Percentiles rank a stretch among this genome's conserved stretches.
phyloP scores from a whole-genome alignment of 2,888 invertebrate species.

The Liodrosophila aerea region DNA sequence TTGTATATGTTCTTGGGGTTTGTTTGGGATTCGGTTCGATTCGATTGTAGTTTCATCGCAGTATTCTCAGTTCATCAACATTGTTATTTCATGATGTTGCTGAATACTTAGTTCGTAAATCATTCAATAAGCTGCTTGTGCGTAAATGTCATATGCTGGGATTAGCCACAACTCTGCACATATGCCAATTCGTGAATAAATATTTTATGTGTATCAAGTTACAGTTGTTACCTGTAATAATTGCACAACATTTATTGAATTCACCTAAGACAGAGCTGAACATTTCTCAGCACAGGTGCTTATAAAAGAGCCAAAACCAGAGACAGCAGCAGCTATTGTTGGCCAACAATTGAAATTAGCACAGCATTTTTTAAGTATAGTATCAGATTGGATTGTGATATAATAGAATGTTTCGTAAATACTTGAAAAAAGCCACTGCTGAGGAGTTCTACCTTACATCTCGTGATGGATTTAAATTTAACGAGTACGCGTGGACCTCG shows the following conservation, averaged over 20 bases:
- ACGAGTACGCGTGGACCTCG: not conserved
- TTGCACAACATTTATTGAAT: conserved; percentile 4
- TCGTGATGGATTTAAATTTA: not conserved
- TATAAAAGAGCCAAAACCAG: conserved; percentile 1
- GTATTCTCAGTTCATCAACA: not conserved
- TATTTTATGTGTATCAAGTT: conserved; percentile 8
- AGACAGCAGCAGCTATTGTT: not conserved
- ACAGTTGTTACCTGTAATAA: conserved; percentile 2
- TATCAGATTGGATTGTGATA: no score
- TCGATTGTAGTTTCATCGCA: not conserved
- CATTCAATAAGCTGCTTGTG: conserved; percentile 14
- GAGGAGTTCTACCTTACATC: not conserved
- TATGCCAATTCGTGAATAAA: conserved; percentile 7
- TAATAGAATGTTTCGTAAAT: not conserved
- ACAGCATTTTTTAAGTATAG: no score
- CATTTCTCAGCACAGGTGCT: not conserved
- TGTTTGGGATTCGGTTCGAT: conserved; percentile 1
- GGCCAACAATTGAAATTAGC: no score
- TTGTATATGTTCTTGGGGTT: conserved; percentile 7
- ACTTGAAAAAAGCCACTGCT: not conserved
- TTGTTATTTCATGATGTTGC: not conserved
- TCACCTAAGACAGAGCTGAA: not conserved
- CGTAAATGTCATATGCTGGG: conserved; percentile 7
- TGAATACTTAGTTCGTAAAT: conserved; percentile 17
- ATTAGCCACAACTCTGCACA: not conserved